Evolutionary conservation across 2,888 invertebrate genomes (phyloP), one percentile per base, ranked within the genome.

Genomic region (Linnaemya tessellans): DNA sequence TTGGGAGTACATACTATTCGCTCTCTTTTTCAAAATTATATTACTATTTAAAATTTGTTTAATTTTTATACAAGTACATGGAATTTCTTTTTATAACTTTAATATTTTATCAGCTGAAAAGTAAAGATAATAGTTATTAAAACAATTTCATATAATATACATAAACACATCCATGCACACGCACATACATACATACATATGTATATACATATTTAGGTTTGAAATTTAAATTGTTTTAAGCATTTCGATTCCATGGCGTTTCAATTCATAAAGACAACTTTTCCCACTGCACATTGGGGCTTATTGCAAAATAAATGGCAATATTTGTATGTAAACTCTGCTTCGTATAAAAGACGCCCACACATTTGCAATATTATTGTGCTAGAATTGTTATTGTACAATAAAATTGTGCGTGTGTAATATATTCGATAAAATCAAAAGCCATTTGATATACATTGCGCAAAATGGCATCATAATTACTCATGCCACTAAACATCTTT

Each of bases 41-140:
- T 62, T 62, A n/a, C n/a, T n/a, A 20, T 62, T 38, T 62, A n/a
- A 1, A 41, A 41, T 70, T 54, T 22, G 20, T 11, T 22, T 54
- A 20, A 54, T 54, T 60, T 18, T 1, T 60, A 60, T 9, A 38
- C 60, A 0, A 60, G 1, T 18, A 38, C 11, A 38, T 35, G 18
- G 38, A 60, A 38, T 13, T 60, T 60, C 15, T 18, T 22, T 54
- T 22, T 54, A 11, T 13, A 22, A 54, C 22, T 54, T 51, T 54
- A 5, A 30, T 35, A 51, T 68, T 58, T 71, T 75, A 75, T 75
- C 75, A 75, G 75, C 54, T 75, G 0, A 30, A 65, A 54, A 13
- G n/a, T 25, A 46, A 54, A 75, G 75, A 82, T 82, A 82, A 82
- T 25, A 22, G 10, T 49, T 60, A 25, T 60, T n/a, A 56, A 70